phyloP scores from a whole-genome alignment of 2,797 vertebrate genomes.

The Sebastes minor region DNA sequence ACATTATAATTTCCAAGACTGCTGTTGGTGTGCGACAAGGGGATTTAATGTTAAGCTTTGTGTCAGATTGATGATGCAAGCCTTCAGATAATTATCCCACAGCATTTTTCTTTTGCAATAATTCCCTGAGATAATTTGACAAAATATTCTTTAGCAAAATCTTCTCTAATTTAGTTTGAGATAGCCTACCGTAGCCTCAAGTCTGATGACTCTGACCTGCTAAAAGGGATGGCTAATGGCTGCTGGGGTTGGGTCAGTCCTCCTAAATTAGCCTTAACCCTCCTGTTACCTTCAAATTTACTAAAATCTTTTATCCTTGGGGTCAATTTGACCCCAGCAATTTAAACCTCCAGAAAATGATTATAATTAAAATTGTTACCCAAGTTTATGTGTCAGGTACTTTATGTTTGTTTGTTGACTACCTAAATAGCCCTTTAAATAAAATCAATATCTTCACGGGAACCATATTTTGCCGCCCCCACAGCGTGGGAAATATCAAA shows the following conservation, averaged over 20 bases:
- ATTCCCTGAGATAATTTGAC: not conserved
- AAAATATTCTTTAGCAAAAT: not conserved
- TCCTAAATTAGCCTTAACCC: not conserved
- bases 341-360: no score
- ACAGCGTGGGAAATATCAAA: no score
- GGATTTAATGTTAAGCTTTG: not conserved
- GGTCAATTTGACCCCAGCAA: no score
- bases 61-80: not conserved
- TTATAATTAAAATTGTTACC: no score
- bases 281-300: no score
- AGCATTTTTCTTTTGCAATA: not conserved
- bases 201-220: not conserved
- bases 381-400: no score
- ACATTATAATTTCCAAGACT: not conserved
- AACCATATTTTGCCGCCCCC: no score
- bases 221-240: not conserved
- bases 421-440: no score
- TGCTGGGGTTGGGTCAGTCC: not conserved
- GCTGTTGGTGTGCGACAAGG: not conserved
- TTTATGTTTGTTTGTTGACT: no score
- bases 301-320: no score
- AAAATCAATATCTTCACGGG: no score
- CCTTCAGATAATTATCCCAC: not conserved
- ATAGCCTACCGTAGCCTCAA: not conserved
- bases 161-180: not conserved